Conservation (phyloP, 2,113 vertebrate species). For the Tiliqua scincoides region DNA sequence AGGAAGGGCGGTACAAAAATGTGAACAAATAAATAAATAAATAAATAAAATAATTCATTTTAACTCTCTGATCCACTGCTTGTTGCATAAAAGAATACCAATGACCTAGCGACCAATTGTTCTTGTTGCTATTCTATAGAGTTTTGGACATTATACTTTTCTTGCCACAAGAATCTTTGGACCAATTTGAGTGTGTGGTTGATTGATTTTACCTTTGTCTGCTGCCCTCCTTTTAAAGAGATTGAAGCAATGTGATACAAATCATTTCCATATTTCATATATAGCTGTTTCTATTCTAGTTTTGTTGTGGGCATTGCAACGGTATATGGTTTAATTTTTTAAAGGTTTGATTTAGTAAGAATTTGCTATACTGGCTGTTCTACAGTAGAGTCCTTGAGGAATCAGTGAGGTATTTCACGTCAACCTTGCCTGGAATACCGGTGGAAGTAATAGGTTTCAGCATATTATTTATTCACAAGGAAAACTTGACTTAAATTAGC, state of each 20-base stretch:
- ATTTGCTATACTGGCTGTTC: neutral
- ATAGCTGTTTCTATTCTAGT: neutral
- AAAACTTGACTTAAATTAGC: constrained; percentile 65
- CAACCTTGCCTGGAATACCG: constrained; percentile 46
- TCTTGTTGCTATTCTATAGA: neutral
- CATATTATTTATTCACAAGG: constrained; percentile 65
- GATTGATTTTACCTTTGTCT: neutral
- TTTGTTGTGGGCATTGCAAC: neutral
- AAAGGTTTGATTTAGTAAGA: neutral
- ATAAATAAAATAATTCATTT: neutral
- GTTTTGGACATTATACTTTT: neutral
- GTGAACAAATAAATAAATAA: too few species aligned
- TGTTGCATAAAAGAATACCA: neutral
- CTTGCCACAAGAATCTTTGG: neutral
- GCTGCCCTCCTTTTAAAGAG: neutral
- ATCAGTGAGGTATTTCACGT: constrained; percentile 50
- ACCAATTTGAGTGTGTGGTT: too few species aligned
- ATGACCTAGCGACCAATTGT: neutral
- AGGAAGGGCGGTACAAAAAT: too few species aligned
- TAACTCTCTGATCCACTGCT: neutral
- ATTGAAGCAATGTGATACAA: neutral
- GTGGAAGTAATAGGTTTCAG: constrained; percentile 46
- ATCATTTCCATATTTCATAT: neutral
- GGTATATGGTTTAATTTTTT: neutral
- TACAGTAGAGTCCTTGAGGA: constrained; percentile 40